Evolutionary conservation across 2,888 invertebrate species (phyloP), one percentile per base, ranked within the genome.

Genomic region (Trissoscelio sp.): DNA sequence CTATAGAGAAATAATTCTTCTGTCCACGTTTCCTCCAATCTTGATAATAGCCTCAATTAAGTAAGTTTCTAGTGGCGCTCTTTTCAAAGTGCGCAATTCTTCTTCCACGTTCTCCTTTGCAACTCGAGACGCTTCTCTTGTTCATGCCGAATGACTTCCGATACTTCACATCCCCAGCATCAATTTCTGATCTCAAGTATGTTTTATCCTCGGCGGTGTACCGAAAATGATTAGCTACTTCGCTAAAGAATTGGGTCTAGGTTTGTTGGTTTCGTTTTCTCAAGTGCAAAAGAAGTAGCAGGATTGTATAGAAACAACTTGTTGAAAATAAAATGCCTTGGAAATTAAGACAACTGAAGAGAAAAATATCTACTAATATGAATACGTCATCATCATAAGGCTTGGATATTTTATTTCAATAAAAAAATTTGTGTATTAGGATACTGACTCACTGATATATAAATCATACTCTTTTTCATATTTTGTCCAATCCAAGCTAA

Each of bases 121-220:
- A 22, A 37, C 64, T 31, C 18, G 28, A 44, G 28, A 44, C 48
- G 39, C 42, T 16, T 7, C 18, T 57, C 58, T 74, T 58, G 44
- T 60, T 74, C 55, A 64, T 28, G 64, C 37, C 46, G 39, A 74
- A 74, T 55, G 74, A 74, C 64, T 74, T 74, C 74, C 74, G 74
- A 57, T 39, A 58, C 22, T 74, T 66, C 22, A 66, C 48, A 53
- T 74, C 48, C 18, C 7, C 9, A n/a, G 58, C 58, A 74, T 66
- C 66, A 74, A 66, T 66, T 64, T 66, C 73, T 55, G 42, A 72
- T 62, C 44, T 72, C 39, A 12, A 60, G 53, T 55, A 12, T 55
- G 44, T 55, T 55, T 64, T 73, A 55, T 64, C 14, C 28, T 12
- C 12, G 20, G 34, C 3, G 22, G 3, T 53, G 24, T 42, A 53